Evolutionary conservation across 1,140 invertebrate species (phyloP).

Genomic region (Drosophila rhopaloa): DNA sequence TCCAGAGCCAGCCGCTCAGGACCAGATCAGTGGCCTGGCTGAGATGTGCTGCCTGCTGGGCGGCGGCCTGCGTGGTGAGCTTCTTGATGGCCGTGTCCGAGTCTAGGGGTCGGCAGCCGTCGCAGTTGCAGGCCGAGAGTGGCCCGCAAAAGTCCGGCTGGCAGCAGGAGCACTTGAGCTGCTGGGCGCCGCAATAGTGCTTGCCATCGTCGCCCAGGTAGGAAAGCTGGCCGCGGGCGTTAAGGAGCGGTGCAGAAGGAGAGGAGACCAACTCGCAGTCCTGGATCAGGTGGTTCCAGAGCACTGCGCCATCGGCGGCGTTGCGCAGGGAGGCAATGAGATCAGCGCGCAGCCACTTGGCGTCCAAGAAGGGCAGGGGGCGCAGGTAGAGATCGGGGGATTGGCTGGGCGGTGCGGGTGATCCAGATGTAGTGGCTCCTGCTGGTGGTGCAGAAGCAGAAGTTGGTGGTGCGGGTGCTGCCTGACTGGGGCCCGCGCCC

Average conservation of each 20-base stretch:
- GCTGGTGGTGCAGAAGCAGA: background rate
- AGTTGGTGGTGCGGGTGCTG: conserved; percentile 3
- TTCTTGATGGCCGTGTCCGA: conserved; percentile 80
- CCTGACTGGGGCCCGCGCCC: conserved; percentile 4
- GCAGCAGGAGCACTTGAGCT: conserved; percentile 77
- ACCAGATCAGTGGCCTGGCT: conserved; percentile 70
- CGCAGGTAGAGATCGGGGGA: conserved; percentile 75
- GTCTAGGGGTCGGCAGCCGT: conserved; percentile 72
- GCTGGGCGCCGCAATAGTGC: conserved; percentile 80
- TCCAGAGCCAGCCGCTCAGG: conserved; percentile 79
- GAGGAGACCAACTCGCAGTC: conserved; percentile 82
- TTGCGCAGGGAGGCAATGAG: conserved; percentile 79
- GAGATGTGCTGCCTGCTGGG: conserved; percentile 59
- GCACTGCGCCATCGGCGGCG: conserved; percentile 63
- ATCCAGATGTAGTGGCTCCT: background rate
- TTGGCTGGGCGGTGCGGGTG: conserved; percentile 18
- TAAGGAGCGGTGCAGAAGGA: conserved; percentile 58
- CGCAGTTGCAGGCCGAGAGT: conserved; percentile 80
- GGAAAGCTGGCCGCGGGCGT: conserved; percentile 72
- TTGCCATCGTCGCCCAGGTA: conserved; percentile 83
- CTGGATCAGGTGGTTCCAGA: conserved; percentile 83
- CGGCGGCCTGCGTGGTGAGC: conserved; percentile 60
- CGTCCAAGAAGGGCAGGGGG: conserved; percentile 76
- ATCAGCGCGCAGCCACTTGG: conserved; percentile 84
- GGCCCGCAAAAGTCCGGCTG: conserved; percentile 79